Evolutionary conservation across 2,797 vertebrate genomes (phyloP).

Genomic region (Lagorchestes hirsutus): DNA sequence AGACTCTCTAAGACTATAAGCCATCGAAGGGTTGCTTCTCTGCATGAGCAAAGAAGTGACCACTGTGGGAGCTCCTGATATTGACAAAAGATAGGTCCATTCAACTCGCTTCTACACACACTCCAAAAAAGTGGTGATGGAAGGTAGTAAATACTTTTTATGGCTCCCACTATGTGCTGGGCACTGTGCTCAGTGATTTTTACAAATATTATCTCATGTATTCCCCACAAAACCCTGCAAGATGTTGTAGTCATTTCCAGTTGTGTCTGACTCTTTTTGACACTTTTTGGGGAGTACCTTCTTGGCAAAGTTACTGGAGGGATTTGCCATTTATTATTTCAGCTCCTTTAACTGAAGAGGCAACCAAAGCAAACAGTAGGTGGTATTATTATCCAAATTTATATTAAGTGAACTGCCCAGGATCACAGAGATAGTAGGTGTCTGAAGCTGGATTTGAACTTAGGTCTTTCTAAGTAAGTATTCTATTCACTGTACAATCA

Average conservation of each 20-base stretch:
- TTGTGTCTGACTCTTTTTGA: too few species aligned
- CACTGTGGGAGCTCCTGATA: not conserved
- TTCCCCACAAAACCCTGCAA: not conserved
- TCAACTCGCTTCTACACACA: not conserved
- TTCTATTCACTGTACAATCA: not conserved
- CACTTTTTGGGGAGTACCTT: too few species aligned
- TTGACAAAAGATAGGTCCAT: not conserved
- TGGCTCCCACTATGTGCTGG: not conserved
- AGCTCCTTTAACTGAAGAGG: too few species aligned
- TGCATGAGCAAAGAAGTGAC: not conserved
- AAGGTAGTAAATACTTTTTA: not conserved
- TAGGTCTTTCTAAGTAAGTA: not conserved
- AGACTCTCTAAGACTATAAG: not conserved
- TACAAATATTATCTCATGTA: too few species aligned
- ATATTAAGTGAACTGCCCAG: too few species aligned
- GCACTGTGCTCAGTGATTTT: too few species aligned
- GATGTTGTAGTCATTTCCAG: too few species aligned
- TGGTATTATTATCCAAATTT: too few species aligned
- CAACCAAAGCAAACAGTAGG: too few species aligned
- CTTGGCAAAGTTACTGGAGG: too few species aligned
- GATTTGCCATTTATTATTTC: too few species aligned
- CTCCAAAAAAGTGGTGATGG: not conserved
- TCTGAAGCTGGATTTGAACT: not conserved
- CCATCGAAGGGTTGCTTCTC: not conserved
- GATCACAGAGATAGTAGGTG: not conserved